These are phyloP conservation scores for Lysandra bellargus DNA, from an alignment of 2,888 invertebrate genomes.

Conservation along the genomic window DNA sequence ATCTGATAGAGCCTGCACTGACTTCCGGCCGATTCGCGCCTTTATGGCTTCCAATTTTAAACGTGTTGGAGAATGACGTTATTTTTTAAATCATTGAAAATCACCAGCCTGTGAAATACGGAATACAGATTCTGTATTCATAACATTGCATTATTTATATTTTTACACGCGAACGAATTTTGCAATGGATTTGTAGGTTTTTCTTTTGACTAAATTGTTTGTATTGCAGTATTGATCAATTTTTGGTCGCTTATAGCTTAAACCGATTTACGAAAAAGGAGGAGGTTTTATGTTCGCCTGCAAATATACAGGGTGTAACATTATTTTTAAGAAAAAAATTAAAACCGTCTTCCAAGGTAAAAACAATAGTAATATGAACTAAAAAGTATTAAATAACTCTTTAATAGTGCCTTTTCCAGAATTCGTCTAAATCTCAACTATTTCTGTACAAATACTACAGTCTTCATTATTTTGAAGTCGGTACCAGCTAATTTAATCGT, in stretches of 20 bases:
- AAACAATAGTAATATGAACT: too few species aligned
- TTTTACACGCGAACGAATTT: conserved; percentile 13
- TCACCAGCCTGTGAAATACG: conserved; percentile 25
- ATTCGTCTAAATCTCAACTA: too few species aligned
- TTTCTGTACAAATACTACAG: too few species aligned
- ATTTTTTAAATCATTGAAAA: conserved; percentile 18
- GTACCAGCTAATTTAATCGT: too few species aligned
- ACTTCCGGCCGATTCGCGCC: conserved; percentile 73
- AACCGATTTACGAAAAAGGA: too few species aligned
- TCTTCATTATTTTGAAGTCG: too few species aligned
- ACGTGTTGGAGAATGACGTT: conserved; percentile 45
- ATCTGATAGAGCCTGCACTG: conserved; percentile 74
- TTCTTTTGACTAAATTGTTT: not conserved
- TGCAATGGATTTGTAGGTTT: not conserved
- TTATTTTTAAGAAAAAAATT: too few species aligned
- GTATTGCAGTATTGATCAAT: not conserved
- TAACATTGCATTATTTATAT: conserved; percentile 20
- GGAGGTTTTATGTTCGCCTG: too few species aligned
- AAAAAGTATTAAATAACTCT: too few species aligned
- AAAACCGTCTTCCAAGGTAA: too few species aligned
- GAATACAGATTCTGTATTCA: conserved; percentile 19
- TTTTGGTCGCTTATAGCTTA: not conserved
- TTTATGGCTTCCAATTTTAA: conserved; percentile 76
- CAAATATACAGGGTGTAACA: too few species aligned
- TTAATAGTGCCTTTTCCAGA: too few species aligned